These are phyloP conservation scores for Otolemur garnettii DNA, from an alignment of 2,113 vertebrate genomes.

Conservation along the genomic window DNA sequence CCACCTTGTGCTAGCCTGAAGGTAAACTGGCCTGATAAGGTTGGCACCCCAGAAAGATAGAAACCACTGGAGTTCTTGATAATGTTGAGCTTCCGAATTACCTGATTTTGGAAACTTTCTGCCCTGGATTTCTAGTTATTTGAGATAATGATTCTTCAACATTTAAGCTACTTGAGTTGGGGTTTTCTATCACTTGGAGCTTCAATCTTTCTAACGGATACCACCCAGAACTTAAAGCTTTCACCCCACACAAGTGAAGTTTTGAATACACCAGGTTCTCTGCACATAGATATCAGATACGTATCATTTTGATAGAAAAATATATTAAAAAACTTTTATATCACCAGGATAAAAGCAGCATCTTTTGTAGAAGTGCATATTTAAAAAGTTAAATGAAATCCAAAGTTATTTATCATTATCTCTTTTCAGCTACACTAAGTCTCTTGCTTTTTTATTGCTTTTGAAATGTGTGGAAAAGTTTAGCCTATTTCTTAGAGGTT, in stretches of 20 bases:
- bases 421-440: not conserved
- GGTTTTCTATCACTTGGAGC: not conserved
- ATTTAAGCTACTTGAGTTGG: not conserved
- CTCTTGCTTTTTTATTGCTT: conserved; percentile 15
- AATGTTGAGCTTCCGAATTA: not conserved
- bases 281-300: not conserved
- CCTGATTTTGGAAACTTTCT: not conserved
- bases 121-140: not conserved
- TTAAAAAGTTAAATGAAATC: conserved; percentile 11
- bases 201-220: not conserved
- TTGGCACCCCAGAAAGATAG: not conserved
- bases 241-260: not conserved
- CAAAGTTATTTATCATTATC: not conserved
- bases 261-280: not conserved
- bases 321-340: not conserved
- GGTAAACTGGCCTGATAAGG: not conserved
- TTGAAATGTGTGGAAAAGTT: not conserved
- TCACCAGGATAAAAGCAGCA: not conserved
- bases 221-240: not conserved
- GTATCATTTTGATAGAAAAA: not conserved
- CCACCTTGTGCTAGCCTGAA: not conserved
- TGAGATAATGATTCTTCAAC: not conserved
- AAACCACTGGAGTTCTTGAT: not conserved
- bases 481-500: not conserved
- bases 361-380: not conserved